A percentile compares a stretch with the other conserved stretches of the same genome.
phyloP scores from a whole-genome alignment of 2,888 invertebrate genomes.

The Cheilosia variabilis region DNA sequence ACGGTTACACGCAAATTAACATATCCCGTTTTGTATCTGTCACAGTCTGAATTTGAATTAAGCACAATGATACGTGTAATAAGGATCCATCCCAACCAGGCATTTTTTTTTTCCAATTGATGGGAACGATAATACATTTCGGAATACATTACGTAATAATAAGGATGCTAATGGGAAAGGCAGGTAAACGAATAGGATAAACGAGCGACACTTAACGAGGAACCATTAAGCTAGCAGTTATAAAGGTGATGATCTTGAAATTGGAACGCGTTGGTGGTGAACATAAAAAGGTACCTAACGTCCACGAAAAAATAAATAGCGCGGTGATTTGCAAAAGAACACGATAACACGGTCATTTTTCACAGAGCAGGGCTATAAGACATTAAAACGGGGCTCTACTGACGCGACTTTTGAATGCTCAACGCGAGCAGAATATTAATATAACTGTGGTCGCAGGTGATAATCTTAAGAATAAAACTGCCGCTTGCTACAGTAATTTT shows the following conservation, averaged over 20 bases:
- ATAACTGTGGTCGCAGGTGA: conserved; percentile 2
- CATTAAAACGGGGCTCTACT: no score
- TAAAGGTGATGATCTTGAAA: conserved; percentile 12
- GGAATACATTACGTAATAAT: conserved; percentile 59
- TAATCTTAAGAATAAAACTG: not conserved
- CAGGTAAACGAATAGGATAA: not conserved
- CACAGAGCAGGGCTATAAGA: no score
- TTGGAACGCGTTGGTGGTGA: conserved; percentile 12
- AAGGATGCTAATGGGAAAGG: conserved; percentile 25
- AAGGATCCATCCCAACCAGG: conserved; percentile 36
- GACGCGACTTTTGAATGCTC: no score
- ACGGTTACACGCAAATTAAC: conserved; percentile 34
- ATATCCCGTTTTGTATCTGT: conserved; percentile 56
- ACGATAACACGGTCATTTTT: no score
- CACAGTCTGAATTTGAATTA: conserved; percentile 62
- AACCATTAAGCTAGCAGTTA: not conserved
- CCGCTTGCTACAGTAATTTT: not conserved
- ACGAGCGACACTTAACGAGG: not conserved
- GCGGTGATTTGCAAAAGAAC: no score
- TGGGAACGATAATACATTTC: conserved; percentile 34
- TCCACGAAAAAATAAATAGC: no score
- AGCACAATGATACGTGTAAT: conserved; percentile 54
- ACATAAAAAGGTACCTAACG: not conserved
- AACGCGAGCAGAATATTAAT: not conserved
- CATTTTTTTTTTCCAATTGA: conserved; percentile 35